phyloP scores from a whole-genome alignment of 2,113 vertebrate species.

The Rafetus swinhoei region DNA sequence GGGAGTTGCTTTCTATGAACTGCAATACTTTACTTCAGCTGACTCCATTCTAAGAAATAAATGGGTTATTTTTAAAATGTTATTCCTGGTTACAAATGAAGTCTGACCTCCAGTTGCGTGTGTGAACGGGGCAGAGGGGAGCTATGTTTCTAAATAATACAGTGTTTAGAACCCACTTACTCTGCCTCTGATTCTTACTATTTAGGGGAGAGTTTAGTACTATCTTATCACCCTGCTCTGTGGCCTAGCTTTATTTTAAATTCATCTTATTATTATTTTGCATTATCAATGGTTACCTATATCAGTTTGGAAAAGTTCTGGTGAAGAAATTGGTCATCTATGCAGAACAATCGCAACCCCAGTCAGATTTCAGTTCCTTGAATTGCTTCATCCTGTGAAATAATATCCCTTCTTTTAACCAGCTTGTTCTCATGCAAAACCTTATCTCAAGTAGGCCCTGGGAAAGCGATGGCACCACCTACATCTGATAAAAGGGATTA shows the following conservation, averaged over 20 bases:
- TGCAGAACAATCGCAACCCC: not conserved
- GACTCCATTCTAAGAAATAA: not conserved
- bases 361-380: not conserved
- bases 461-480: not conserved
- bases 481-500: not conserved
- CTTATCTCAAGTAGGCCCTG: not conserved
- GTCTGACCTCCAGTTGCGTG: not conserved
- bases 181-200: not conserved
- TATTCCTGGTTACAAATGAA: not conserved
- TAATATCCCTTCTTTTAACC: not conserved
- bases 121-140: not conserved
- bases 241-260: not conserved
- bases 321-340: not conserved
- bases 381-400: not conserved
- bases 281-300: not conserved
- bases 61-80: not conserved
- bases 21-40: not conserved
- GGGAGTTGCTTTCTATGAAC: not conserved
- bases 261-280: not conserved
- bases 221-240: not conserved
- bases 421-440: not conserved
- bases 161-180: not conserved
- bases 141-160: not conserved
- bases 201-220: not conserved
- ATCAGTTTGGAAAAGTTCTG: not conserved